These are phyloP conservation scores for Prosopocoilus inquinatus DNA, from an alignment of 2,888 invertebrate species.

Conservation along the genomic window DNA sequence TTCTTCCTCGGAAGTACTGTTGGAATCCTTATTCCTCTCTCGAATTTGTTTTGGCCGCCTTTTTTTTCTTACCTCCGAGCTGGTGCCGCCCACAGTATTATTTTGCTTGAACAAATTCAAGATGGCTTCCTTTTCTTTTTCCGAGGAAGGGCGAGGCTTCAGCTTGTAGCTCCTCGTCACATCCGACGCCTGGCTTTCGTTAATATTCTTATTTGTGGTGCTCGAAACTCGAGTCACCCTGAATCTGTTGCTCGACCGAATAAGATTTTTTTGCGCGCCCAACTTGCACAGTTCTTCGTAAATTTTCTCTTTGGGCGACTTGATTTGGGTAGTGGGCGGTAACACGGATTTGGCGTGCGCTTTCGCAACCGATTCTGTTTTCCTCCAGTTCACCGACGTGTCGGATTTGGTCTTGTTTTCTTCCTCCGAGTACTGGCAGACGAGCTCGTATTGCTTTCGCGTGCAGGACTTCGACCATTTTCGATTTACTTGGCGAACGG, in stretches of 20 bases:
- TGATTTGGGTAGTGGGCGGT: neutral
- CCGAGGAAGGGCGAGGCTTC: neutral
- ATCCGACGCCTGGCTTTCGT: slow-evolving; percentile 1
- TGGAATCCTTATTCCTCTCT: no score
- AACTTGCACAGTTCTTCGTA: slow-evolving; percentile 14
- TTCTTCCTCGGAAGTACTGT: no score
- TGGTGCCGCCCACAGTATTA: neutral
- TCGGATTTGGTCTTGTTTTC: slow-evolving; percentile 3
- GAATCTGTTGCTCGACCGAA: slow-evolving; percentile 7
- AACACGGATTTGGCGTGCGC: neutral
- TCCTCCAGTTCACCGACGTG: neutral
- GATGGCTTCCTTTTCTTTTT: slow-evolving; percentile 16
- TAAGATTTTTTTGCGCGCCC: slow-evolving; percentile 6
- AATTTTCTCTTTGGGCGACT: slow-evolving; percentile 2
- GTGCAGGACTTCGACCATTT: slow-evolving; percentile 17
- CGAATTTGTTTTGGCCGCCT: neutral
- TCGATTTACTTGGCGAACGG: slow-evolving; percentile 2
- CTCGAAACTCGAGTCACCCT: slow-evolving; percentile 2
- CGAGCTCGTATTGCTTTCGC: neutral
- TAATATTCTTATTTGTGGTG: neutral
- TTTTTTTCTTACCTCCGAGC: neutral
- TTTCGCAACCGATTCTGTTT: slow-evolving; percentile 3
- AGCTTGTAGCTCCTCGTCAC: slow-evolving; percentile 5
- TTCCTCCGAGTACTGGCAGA: neutral
- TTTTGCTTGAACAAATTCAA: slow-evolving; percentile 11